Evolutionary conservation across 2,888 invertebrate species (phyloP), one percentile per base, ranked within the genome.

Genomic region (Congeria kusceri): DNA sequence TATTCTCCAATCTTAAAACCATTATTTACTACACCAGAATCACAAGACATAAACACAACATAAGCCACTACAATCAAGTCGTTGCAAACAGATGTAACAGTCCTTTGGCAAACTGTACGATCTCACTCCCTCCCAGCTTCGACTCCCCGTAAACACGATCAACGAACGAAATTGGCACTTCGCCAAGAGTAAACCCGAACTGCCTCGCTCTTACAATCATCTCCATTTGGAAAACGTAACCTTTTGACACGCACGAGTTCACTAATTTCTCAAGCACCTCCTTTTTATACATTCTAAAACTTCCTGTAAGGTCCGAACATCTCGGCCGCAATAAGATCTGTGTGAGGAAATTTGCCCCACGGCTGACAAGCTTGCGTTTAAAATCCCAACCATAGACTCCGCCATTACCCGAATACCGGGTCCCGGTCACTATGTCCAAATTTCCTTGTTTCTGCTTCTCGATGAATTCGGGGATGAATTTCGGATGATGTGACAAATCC

Each of bases 161-260:
- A 4, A 99, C 99, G 94, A 99, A 99, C 0, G 98, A 96, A 74
- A 99, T 99, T 0, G 99, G 99, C 23, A 99, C 95, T 94, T 99
- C 99, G 7, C 97, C 98, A 88, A 99, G 96, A 0, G 95, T 96
- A 92, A 95, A 98, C 32, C 96, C 96, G 68, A 96, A 94, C 92
- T 98, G 97, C 65, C 97, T 95, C 0, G 99, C 99, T 87, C 98
- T 95, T 23, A 99, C 96, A 71, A 99, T 96, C 98, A 99, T 99
- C 94, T 99, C 99, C 99, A 99, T 99, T 95, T 99, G 99, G 93
- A 99, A 99, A 0, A 99, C 99, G 93, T 99, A 99, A 65, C 99
- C 99, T 94, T 99, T 99, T 0, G 99, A 99, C 0, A 98, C 96
- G 93, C 98, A 98, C 73, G 96, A 96, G 62, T 96, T 94, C 47